A percentile compares a stretch with the other conserved stretches of the same genome.
These are phyloP conservation scores for Orthosia cruda DNA, from an alignment of 2,888 invertebrate species.

Conservation along the genomic window DNA sequence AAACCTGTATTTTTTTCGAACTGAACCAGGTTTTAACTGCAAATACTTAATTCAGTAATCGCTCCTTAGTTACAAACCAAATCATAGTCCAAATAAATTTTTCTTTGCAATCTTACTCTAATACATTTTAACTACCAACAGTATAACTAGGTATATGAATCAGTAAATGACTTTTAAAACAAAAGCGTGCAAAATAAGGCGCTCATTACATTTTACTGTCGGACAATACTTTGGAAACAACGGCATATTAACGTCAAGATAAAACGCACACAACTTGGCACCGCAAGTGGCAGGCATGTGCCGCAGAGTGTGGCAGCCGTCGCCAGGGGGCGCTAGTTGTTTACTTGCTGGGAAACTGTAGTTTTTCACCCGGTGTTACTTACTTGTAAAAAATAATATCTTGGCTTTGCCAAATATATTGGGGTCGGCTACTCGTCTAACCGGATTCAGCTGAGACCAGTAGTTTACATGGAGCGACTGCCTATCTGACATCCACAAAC, in stretches of 20 bases:
- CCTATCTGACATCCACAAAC: no score
- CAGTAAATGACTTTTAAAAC: constrained; percentile 6
- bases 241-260: constrained; percentile 56
- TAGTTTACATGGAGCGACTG: no score
- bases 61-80: neutral
- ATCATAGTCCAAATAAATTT: neutral
- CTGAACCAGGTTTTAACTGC: no score
- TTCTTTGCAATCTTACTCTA: neutral
- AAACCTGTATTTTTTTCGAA: no score
- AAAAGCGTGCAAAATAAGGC: constrained; percentile 36
- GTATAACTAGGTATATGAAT: constrained; percentile 1
- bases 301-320: neutral
- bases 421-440: no score
- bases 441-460: no score
- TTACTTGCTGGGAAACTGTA: constrained; percentile 5
- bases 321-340: constrained; percentile 39
- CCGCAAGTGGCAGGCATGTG: constrained; percentile 42
- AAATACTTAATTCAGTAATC: no score
- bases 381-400: neutral
- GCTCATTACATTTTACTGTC: constrained; percentile 53
- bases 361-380: neutral
- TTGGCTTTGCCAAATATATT: no score
- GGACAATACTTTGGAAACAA: constrained; percentile 46
- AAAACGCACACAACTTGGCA: constrained; percentile 60
- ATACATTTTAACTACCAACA: constrained; percentile 25